phyloP scores from a whole-genome alignment of 2,797 vertebrate genomes.

The Periparus ater region DNA sequence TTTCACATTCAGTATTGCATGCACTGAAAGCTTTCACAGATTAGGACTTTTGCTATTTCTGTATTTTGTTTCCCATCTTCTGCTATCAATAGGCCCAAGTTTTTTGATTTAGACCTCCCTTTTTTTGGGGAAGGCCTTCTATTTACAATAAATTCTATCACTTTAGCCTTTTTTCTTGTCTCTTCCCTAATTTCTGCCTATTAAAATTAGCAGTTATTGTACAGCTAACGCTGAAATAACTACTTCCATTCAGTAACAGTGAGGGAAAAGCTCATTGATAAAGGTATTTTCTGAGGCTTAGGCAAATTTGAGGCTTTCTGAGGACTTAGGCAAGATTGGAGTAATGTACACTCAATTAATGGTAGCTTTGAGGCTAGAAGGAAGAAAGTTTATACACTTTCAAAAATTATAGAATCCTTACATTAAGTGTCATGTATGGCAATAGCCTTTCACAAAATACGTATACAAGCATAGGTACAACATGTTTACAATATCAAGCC shows the following conservation, averaged over 20 bases:
- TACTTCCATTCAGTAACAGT: not conserved
- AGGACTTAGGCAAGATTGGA: not conserved
- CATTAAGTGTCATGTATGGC: not conserved
- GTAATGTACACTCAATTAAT: not conserved
- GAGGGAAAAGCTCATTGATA: not conserved
- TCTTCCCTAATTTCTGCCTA: not conserved
- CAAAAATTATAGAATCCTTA: not conserved
- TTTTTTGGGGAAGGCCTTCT: not conserved
- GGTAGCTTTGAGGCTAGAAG: not conserved
- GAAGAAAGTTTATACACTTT: not conserved
- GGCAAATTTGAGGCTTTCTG: too few relatives aligned
- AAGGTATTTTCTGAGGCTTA: not conserved
- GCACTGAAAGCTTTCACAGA: not conserved
- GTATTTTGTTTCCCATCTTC: not conserved
- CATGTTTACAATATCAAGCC: not conserved
- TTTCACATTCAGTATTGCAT: not conserved
- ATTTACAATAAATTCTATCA: not conserved
- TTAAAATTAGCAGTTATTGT: not conserved
- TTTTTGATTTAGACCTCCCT: not conserved
- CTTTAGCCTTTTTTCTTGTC: not conserved
- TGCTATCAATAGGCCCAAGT: not conserved
- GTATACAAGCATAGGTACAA: not conserved
- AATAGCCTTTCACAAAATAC: not conserved
- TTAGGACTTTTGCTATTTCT: not conserved
- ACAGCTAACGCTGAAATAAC: not conserved